Evolutionary conservation across 2,797 vertebrate genomes (phyloP).

Genomic region (Liparis tanakae): DNA sequence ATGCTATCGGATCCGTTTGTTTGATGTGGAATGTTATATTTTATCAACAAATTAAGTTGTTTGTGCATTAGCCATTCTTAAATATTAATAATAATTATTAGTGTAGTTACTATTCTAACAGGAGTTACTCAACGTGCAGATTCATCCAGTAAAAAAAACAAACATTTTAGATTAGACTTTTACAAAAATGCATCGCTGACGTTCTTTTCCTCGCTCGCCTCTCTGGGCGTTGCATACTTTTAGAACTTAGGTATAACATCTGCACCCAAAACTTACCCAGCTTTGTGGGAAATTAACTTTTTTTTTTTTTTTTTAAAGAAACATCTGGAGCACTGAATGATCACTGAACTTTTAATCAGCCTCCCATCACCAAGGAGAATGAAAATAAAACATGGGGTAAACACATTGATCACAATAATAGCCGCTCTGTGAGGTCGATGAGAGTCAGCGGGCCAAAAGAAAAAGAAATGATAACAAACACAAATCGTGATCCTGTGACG

Average conservation of each 20-base stretch:
- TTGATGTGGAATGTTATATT: too few species aligned
- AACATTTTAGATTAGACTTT: not conserved
- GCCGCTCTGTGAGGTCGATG: slow-evolving; percentile 10
- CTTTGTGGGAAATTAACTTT: slow-evolving; percentile 2
- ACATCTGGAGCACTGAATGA: not conserved
- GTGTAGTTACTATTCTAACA: not conserved
- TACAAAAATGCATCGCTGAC: not conserved
- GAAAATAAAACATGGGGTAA: slow-evolving; percentile 18
- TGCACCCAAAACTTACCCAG: slow-evolving; percentile 1
- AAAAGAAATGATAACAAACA: not conserved
- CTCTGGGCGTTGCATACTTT: not conserved
- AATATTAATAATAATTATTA: too few species aligned
- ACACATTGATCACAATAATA: slow-evolving; percentile 26
- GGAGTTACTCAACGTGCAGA: not conserved
- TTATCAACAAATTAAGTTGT: too few species aligned
- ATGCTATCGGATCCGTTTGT: too few species aligned
- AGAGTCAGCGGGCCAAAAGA: not conserved
- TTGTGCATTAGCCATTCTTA: too few species aligned
- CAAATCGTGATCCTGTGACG: not conserved
- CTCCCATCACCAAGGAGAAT: not conserved
- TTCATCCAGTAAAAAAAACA: not conserved
- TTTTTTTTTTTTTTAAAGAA: slow-evolving; percentile 6
- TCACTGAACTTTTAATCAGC: slow-evolving; percentile 2
- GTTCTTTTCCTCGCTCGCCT: not conserved
- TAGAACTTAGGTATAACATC: not conserved